Percentiles rank a stretch among this genome's conserved stretches.
Evolutionary conservation across 2,113 vertebrate genomes (phyloP).

Genomic region (Strigops habroptila): DNA sequence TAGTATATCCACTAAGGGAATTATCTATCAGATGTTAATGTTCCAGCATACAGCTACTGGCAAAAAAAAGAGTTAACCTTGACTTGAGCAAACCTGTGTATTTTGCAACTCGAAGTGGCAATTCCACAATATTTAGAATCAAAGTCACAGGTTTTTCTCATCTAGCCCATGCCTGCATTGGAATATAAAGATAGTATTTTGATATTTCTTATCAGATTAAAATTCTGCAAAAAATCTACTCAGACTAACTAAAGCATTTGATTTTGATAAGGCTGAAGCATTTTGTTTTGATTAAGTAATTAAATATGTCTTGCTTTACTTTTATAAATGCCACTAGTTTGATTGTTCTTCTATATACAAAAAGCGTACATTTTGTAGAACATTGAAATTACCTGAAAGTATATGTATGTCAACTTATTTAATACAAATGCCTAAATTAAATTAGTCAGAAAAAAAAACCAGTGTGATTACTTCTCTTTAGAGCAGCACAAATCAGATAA

Average conservation of each 20-base stretch:
- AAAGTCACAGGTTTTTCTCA: neutral
- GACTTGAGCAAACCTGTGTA: neutral
- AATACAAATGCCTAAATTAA: neutral
- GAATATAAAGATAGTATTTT: neutral
- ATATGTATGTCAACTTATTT: neutral
- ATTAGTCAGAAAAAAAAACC: neutral
- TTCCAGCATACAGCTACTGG: neutral
- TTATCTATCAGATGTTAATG: neutral
- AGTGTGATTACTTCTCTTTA: neutral
- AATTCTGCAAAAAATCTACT: neutral
- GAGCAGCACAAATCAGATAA: neutral
- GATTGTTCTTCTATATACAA: neutral
- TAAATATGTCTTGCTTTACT: neutral
- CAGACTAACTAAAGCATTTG: neutral
- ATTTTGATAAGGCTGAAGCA: neutral
- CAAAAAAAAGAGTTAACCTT: neutral
- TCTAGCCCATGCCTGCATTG: neutral
- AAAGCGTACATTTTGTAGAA: neutral
- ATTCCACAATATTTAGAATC: neutral
- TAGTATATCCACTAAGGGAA: neutral
- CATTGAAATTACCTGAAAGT: neutral
- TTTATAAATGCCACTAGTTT: neutral
- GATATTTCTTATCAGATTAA: neutral
- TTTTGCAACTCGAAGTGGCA: neutral
- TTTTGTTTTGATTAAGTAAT: neutral